Evolutionary conservation across 2,113 vertebrate species (phyloP), one percentile per base, ranked within the genome.

Genomic region (Symphodus melops): DNA sequence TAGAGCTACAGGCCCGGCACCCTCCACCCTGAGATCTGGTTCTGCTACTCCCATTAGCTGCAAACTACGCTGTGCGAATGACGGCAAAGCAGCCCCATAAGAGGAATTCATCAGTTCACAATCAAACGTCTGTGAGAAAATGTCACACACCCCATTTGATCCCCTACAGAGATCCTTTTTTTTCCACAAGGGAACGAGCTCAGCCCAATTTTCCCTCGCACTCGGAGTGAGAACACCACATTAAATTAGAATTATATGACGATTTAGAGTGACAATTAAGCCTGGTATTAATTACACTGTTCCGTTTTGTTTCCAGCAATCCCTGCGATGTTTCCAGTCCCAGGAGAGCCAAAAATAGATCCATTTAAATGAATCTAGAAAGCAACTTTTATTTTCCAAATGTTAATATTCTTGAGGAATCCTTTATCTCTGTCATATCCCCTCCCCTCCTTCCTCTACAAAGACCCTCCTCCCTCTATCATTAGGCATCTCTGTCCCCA

Each of bases 401-500:
- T 85, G 82, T 84, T 85, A 83, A 86, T 88, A 82, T 81, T 88
- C 74, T 76, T 71, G 68, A 82, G 56, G 73, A 86, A 83, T 86
- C 72, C 72, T 86, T 79, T 75, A 83, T 92, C 89, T 82, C 73
- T 81, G 82, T 90, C 86, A 84, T 56, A 75, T 86, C 71, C 56
- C 63, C 52, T 73, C 62, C 62, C 17, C 71, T 76, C 83, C 60
- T 76, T 61, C 74, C 68, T 67, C 65, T 36, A 52, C 70, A 67
- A 87, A 88, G 81, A 80, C 77, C 79, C 79, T 87, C 68, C 67
- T 84, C 80, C 77, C 77, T 77, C 83, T 86, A 90, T 90, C 91
- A 77, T 89, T 89, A 90, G 81, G 81, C 86, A 75, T 90, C 77
- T 86, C 89, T 88, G 88, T 86, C 90, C 78, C 88, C 46, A 54